These are phyloP conservation scores for Drosophila baimaii DNA, from an alignment of 1,140 invertebrate species.

Conservation along the genomic window DNA sequence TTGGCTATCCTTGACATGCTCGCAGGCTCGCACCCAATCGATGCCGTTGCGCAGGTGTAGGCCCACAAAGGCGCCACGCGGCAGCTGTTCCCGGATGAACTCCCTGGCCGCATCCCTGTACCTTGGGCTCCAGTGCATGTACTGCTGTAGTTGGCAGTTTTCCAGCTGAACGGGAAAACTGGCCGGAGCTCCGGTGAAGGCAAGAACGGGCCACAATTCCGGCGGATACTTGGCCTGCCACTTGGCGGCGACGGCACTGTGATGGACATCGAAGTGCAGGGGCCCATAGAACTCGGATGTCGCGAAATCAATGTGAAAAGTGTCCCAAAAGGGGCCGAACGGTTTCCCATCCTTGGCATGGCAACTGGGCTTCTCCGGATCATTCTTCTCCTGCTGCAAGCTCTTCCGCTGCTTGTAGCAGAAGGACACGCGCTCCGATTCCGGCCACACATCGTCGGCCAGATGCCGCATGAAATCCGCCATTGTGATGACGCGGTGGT, in stretches of 20 bases:
- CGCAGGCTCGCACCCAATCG: slow-evolving; percentile 97
- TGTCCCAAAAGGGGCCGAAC: slow-evolving; percentile 99
- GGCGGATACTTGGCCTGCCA: slow-evolving; percentile 92
- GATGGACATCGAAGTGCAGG: slow-evolving; percentile 93
- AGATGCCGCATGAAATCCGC: slow-evolving; percentile 94
- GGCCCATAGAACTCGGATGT: slow-evolving; percentile 96
- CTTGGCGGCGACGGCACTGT: slow-evolving; percentile 88
- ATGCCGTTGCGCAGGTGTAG: slow-evolving; percentile 98
- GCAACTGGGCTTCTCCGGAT: slow-evolving; percentile 87
- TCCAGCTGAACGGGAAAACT: slow-evolving; percentile 97
- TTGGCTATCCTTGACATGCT: slow-evolving; percentile 92
- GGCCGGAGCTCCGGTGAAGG: slow-evolving; percentile 95
- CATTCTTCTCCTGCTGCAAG: slow-evolving; percentile 83
- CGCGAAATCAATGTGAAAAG: slow-evolving; percentile 94
- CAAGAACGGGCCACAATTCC: slow-evolving; percentile 90
- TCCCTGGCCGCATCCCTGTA: slow-evolving; percentile 88
- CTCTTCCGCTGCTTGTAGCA: slow-evolving; percentile 92
- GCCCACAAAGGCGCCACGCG: slow-evolving; percentile 93
- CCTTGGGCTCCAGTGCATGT: slow-evolving; percentile 92
- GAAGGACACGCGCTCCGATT: slow-evolving; percentile 92
- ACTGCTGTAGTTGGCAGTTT: slow-evolving; percentile 93
- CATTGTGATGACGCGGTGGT: slow-evolving; percentile 96
- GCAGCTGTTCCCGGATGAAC: slow-evolving; percentile 91
- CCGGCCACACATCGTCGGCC: slow-evolving; percentile 93
- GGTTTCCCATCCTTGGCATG: slow-evolving; percentile 99